These are phyloP conservation scores for Heliconius congener DNA, from an alignment of 1,140 invertebrate species.

Conservation along the genomic window DNA sequence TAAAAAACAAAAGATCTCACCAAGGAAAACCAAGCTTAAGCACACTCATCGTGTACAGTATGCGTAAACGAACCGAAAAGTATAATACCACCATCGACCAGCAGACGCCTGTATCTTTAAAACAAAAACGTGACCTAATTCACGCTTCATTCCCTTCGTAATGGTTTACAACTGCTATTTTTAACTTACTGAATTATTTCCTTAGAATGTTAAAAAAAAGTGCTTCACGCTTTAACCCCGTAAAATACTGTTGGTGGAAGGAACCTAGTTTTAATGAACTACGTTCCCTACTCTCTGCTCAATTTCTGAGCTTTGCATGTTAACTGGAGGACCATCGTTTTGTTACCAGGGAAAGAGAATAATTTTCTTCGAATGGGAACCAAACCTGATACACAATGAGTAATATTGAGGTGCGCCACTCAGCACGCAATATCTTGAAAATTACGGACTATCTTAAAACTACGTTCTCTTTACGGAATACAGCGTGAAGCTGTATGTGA, in stretches of 20 bases:
- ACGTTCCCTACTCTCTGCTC: too few relatives aligned
- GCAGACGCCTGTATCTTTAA: constrained; percentile 15
- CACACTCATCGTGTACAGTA: constrained; percentile 13
- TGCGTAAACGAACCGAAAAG: constrained; percentile 13
- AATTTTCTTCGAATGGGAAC: neutral
- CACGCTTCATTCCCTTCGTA: constrained; percentile 11
- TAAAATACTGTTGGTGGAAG: too few relatives aligned
- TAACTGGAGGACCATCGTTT: too few relatives aligned
- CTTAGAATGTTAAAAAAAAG: neutral
- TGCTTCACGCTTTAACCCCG: too few relatives aligned
- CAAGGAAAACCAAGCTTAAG: constrained; percentile 7
- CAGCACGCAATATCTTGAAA: too few relatives aligned
- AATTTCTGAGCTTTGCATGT: too few relatives aligned
- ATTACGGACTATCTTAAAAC: too few relatives aligned
- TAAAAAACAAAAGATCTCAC: neutral
- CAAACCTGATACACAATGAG: too few relatives aligned
- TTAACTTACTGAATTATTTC: constrained; percentile 4
- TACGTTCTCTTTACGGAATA: neutral
- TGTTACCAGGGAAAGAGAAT: neutral
- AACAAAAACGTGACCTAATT: constrained; percentile 13
- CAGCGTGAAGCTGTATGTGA: neutral
- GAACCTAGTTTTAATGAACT: too few relatives aligned
- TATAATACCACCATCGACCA: constrained; percentile 10
- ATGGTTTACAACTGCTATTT: constrained; percentile 7
- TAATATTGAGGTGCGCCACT: too few relatives aligned